Evolutionary conservation across 1,140 invertebrate genomes (phyloP), one percentile per base, ranked within the genome.

Genomic region (Danaus plexippus): DNA sequence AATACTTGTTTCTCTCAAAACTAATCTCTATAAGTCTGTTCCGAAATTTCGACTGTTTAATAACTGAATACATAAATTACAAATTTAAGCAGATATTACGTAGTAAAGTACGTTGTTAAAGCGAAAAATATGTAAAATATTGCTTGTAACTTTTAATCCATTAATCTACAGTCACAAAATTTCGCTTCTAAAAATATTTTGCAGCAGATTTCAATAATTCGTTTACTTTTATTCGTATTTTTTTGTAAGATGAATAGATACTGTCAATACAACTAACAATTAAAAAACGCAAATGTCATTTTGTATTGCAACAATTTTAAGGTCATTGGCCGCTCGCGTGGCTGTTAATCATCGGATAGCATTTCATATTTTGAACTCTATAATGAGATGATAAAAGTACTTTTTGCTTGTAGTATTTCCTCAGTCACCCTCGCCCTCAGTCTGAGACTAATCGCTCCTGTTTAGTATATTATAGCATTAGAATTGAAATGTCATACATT

Each of bases 361-460:
- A 53, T 43, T 9, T 40, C 43, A 54, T 12, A 47, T 32, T 61
- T 47, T 47, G 11, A 52, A 43, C 56, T 46, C 47, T 63, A 67
- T 43, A 0, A 4, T 11, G 9, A n/a, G 6, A 12, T 11, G 40
- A 47, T 57, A 66, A 54, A 53, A 47, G 53, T 52, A 9, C 57
- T 57, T 56, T 71, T 69, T 10, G 12, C 9, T 59, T 41, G 1
- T 15, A 18, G 6, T 11, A 12, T 63, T 65, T 57, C 71, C 71
- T 69, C 57, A 47, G 65, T 63, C 49, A 63, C 73, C 70, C 74
- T 73, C 75, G 55, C 70, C 71, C 70, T 66, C 76, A 69, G 77
- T 75, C 76, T 83, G 77, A 73, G 77, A 72, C 71, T 80, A 80
- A 83, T 83, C 72, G 65, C 59, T 66, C 66, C 61, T 71, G 58